Conservation (phyloP, 2,888 invertebrate species). For the Sepiola atlantica region DNA sequence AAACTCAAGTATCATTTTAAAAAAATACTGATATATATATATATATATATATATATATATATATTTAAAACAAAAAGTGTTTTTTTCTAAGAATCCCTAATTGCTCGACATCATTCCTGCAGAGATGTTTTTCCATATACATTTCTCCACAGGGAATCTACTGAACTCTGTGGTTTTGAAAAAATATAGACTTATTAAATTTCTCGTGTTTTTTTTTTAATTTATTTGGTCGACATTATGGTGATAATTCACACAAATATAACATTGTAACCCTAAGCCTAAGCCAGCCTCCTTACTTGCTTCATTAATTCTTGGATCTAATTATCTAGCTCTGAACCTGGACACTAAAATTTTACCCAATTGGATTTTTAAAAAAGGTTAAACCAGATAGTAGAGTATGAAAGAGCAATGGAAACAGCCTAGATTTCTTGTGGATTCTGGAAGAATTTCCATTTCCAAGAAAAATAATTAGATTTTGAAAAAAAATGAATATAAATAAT, state of each 20-base stretch:
- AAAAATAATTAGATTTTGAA: constrained; percentile 32
- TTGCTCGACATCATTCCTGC: background rate
- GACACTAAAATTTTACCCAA: constrained; percentile 12
- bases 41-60: no score
- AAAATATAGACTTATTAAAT: background rate
- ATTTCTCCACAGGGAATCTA: background rate
- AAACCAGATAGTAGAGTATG: background rate
- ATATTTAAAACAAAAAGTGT: background rate
- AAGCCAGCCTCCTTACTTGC: background rate
- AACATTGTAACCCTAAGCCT: background rate
- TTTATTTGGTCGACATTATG: background rate
- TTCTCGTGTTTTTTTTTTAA: background rate
- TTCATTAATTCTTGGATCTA: background rate
- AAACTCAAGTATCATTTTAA: background rate
- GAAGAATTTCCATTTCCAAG: background rate
- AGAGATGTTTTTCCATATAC: background rate
- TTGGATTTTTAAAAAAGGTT: background rate
- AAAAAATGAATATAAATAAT: background rate
- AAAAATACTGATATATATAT: background rate
- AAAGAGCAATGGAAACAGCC: background rate
- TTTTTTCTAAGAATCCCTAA: background rate
- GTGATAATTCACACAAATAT: background rate
- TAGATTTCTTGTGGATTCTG: background rate
- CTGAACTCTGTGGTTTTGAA: background rate
- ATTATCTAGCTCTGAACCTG: background rate